phyloP scores from a whole-genome alignment of 2,888 invertebrate species.

The Lobophora halterata region DNA sequence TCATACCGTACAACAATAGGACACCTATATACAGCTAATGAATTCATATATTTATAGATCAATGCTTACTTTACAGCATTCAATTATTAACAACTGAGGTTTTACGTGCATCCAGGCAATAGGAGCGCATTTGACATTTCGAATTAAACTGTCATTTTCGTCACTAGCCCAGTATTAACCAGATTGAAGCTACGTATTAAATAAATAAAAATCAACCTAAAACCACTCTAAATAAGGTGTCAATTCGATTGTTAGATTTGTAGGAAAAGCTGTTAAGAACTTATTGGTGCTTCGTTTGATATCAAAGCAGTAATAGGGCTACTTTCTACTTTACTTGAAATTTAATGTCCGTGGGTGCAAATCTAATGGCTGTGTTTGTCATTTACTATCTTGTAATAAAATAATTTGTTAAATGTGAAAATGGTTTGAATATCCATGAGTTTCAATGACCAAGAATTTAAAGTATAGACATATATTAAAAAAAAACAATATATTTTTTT shows the following conservation, averaged over 20 bases:
- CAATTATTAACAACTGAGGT: slow-evolving; percentile 25
- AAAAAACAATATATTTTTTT: too few species aligned
- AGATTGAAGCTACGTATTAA: slow-evolving; percentile 1
- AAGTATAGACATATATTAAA: too few species aligned
- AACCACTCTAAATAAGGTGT: not conserved
- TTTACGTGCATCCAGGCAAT: slow-evolving; percentile 27
- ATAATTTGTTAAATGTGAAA: too few species aligned
- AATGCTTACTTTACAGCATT: slow-evolving; percentile 18
- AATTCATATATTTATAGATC: too few species aligned
- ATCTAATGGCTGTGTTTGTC: slow-evolving; percentile 6
- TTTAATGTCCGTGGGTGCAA: slow-evolving; percentile 19
- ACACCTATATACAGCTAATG: too few species aligned
- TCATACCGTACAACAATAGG: too few species aligned
- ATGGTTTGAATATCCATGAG: too few species aligned
- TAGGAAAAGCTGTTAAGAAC: slow-evolving; percentile 12
- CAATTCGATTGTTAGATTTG: slow-evolving; percentile 7
- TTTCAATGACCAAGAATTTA: too few species aligned
- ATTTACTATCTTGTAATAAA: not conserved
- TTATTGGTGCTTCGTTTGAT: slow-evolving; percentile 21
- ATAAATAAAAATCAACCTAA: slow-evolving; percentile 8
- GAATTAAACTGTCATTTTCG: slow-evolving; percentile 32
- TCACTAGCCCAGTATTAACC: slow-evolving; percentile 19
- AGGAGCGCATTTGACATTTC: slow-evolving; percentile 20
- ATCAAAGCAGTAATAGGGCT: slow-evolving; percentile 27
- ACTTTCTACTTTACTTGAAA: slow-evolving; percentile 26